Evolutionary conservation across 2,888 invertebrate genomes (phyloP).

Genomic region (Petrolisthes cinctipes): DNA sequence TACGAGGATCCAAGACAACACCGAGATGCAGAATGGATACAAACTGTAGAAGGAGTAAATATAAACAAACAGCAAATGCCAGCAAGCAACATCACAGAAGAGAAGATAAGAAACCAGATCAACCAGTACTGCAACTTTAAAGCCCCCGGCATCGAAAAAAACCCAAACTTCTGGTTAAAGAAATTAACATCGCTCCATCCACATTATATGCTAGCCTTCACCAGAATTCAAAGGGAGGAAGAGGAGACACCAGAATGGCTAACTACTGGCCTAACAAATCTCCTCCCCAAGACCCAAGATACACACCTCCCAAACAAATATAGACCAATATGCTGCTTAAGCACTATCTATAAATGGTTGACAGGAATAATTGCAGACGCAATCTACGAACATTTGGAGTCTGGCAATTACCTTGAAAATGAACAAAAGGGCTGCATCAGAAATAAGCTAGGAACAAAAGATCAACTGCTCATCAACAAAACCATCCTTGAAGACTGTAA

Average conservation of each 20-base stretch:
- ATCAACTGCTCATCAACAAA: too few species aligned
- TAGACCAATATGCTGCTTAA: slow-evolving; percentile 22
- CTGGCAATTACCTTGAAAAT: not conserved
- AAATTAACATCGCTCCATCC: too few species aligned
- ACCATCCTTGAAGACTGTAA: too few species aligned
- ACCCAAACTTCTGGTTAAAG: too few species aligned
- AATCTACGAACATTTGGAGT: slow-evolving; percentile 17
- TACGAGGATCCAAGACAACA: slow-evolving; percentile 3
- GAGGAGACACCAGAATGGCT: slow-evolving; percentile 31
- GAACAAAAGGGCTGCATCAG: too few species aligned
- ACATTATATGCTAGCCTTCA: not conserved
- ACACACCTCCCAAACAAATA: slow-evolving; percentile 29
- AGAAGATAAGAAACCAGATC: too few species aligned
- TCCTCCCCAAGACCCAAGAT: slow-evolving; percentile 18
- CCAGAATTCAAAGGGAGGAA: slow-evolving; percentile 1
- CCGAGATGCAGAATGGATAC: not conserved
- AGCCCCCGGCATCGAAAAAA: too few species aligned
- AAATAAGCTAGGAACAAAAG: too few species aligned
- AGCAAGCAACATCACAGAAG: too few species aligned
- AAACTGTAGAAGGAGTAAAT: too few species aligned
- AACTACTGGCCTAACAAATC: slow-evolving; percentile 5
- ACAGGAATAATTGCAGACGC: slow-evolving; percentile 21
- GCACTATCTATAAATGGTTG: slow-evolving; percentile 23
- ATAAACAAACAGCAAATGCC: too few species aligned
- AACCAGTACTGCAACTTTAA: too few species aligned